Conservation (phyloP, 2,113 vertebrate genomes). For the Gobiocypris rarus region DNA sequence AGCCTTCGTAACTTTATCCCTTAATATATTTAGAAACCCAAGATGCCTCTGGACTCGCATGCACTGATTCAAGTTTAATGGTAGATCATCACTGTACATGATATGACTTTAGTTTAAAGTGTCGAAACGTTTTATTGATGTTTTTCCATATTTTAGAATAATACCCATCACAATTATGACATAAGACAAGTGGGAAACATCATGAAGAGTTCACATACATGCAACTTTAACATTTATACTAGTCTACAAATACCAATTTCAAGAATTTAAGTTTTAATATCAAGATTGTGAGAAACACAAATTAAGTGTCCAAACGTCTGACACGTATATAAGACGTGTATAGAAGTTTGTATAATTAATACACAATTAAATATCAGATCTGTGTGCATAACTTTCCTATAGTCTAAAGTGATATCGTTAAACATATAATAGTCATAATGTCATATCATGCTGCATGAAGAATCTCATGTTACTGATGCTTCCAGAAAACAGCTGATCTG, state of each 20-base stretch:
- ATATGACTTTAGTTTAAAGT: neutral
- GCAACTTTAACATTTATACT: neutral
- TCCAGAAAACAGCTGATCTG: neutral
- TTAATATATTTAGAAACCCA: slow-evolving; percentile 19
- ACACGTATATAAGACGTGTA: no score
- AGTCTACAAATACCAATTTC: neutral
- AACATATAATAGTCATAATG: neutral
- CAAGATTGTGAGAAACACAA: no score
- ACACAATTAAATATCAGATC: neutral
- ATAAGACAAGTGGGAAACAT: no score
- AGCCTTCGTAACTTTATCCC: slow-evolving; percentile 2
- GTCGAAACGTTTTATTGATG: neutral
- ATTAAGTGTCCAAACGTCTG: no score
- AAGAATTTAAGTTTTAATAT: no score
- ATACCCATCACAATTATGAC: no score
- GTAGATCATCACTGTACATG: neutral
- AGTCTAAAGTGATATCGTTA: neutral
- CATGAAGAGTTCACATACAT: no score
- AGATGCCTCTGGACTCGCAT: neutral
- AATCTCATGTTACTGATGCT: slow-evolving; percentile 21
- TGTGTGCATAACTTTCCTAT: neutral
- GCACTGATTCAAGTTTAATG: neutral
- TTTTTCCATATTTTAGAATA: neutral
- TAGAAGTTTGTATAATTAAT: no score
- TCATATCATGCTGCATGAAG: neutral